Percentiles rank a stretch among this genome's conserved stretches.
Conservation (phyloP, 2,888 invertebrate genomes). For the Lampropteryx suffumata region DNA sequence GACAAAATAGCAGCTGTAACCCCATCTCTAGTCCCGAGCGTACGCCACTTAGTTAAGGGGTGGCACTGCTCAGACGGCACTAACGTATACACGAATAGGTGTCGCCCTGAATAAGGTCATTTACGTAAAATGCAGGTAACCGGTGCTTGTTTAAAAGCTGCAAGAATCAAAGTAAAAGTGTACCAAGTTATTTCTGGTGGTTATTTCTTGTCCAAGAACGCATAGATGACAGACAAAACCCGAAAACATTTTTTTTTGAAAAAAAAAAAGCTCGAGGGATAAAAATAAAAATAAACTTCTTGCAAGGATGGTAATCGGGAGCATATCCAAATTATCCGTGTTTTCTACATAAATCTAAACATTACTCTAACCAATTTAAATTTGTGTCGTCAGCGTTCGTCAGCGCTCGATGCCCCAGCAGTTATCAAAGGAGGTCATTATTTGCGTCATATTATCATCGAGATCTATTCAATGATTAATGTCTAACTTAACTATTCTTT, state of each 20-base stretch:
- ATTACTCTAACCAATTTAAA: slow-evolving; percentile 69
- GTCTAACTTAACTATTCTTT: slow-evolving; percentile 31
- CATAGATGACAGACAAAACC: too few species aligned
- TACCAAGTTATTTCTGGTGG: not conserved
- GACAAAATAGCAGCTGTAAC: slow-evolving; percentile 32
- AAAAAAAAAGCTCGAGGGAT: too few species aligned
- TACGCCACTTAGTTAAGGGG: slow-evolving; percentile 60
- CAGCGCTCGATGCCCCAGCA: slow-evolving; percentile 39
- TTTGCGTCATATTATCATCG: slow-evolving; percentile 29
- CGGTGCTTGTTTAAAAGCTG: not conserved
- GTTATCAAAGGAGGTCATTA: slow-evolving; percentile 44
- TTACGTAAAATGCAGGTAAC: slow-evolving; percentile 2
- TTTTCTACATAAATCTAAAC: too few species aligned
- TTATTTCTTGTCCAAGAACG: too few species aligned
- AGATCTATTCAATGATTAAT: too few species aligned
- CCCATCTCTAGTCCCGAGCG: slow-evolving; percentile 50
- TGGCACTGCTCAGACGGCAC: slow-evolving; percentile 67
- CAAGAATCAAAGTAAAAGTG: not conserved
- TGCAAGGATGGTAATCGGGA: too few species aligned
- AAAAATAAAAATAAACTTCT: too few species aligned
- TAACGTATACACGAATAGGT: slow-evolving; percentile 62
- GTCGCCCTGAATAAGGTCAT: slow-evolving; percentile 38
- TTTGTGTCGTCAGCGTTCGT: slow-evolving; percentile 59
- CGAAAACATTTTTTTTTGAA: too few species aligned
- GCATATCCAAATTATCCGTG: too few species aligned